Base-by-base conservation (phyloP, 2,797 vertebrate genomes). In the Cichlasoma orientale region DNA sequence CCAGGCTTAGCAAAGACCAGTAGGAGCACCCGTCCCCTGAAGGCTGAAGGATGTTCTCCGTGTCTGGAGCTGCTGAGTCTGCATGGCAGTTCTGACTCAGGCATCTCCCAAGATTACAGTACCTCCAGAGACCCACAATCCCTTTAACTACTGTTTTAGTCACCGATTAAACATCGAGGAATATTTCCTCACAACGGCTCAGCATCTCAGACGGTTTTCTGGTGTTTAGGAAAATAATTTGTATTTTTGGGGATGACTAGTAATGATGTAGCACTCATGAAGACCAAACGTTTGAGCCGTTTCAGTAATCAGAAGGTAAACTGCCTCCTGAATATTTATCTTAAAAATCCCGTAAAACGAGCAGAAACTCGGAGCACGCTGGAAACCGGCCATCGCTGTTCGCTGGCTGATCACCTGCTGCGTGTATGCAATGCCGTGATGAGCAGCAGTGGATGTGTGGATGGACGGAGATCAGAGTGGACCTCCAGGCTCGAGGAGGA, bases 361-460 rank as follows among this genome's bases (percentile, higher is more conserved):
- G 84, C 79, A 81, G 86, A 56, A 82, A 74, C 69, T 82, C 53
- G 4, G 66, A 78, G 75, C 78, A 2, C 41, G 23, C 52, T 33
- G n/a, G 72, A 82, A 58, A 27, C 68, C 0, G 19, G 50, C 72
- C 53, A 54, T 36, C n/a, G 12, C 33, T 52, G 19, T 29, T 56
- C 12, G 25, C 77, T 16, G 5, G 63, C 63, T 27, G 23, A 76
- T 71, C 21, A 74, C 71, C 82, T 50, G 84, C 82, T 80, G 79
- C 68, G 38, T 80, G 89, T 31, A 74, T 63, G 82, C 33, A 84
- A 83, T 84, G 86, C 83, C 74, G 79, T 31, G 84, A 83, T 82
- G 86, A 85, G 79, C 82, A 82, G 86, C 73, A 38, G 85, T 21
- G 82, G 85, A 87, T 84, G 86, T 72, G 79, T 33, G 78, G 83